Base-by-base conservation (phyloP, 1,140 invertebrate genomes). In the Drosophila sp. region DNA sequence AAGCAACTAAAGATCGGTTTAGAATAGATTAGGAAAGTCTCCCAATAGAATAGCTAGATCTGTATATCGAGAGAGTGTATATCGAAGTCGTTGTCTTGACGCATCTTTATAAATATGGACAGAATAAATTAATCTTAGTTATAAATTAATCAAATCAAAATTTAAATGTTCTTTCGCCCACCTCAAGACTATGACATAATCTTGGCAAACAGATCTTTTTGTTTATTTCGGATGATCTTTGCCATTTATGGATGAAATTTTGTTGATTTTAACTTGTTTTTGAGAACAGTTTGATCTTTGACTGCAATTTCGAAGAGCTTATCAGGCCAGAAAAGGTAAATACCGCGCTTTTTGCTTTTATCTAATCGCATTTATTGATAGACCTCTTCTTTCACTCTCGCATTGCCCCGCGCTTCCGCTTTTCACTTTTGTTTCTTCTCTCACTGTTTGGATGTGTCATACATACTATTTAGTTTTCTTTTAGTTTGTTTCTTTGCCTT, bases 361-460 rank as follows among this genome's bases (percentile, higher is more conserved):
- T 50, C 44, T 50, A 27, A 50, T 50, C 44, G 2, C 25, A 50
- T 50, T 50, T 50, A 50, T 50, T 50, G 44, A 50, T 50, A 50
- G 44, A 50, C 44, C 44, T 23, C 44, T 27, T 27, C 25, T 27
- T 27, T 41, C n/a, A 41, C 44, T 50, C 23, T 2, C 17, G 17
- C 6, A n/a, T 50, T 50, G 8, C 44, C 44, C 44, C 44, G 6
- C 44, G 44, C 7, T 50, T 50, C 44, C 44, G 44, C 44, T 50
- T 50, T 50, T 50, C 44, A 50, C 44, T 50, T 50, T 50, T 50
- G 1, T 10, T 23, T 6, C 10, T 3, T 27, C 3, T 27, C 8
- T 27, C 2, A 27, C 10, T 50, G 7, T 10, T 8, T 38, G 44
- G 3, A 50, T 50, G 44, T 50, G 44, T 50, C 44, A 50, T 50